phyloP scores from a whole-genome alignment of 1,140 invertebrate species.

The Pachypsylla venusta region DNA sequence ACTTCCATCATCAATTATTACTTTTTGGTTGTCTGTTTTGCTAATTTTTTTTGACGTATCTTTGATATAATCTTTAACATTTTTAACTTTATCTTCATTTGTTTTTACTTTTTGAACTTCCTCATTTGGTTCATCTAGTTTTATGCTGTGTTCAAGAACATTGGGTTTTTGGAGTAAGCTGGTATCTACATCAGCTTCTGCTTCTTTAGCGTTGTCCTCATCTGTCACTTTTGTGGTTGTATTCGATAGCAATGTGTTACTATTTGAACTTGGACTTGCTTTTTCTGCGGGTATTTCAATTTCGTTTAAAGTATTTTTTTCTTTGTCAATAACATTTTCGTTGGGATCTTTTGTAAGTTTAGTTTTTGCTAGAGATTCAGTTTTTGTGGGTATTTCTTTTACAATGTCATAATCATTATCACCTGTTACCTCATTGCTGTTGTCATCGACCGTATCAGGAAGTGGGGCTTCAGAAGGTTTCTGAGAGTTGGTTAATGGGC shows the following conservation, averaged over 20 bases:
- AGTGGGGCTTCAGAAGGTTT: too few relatives aligned
- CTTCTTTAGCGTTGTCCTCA: conserved; percentile 2
- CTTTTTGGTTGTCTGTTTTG: too few relatives aligned
- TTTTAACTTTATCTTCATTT: too few relatives aligned
- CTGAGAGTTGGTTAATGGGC: too few relatives aligned
- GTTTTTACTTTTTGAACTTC: too few relatives aligned
- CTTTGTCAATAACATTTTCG: not conserved
- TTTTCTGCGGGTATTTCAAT: not conserved
- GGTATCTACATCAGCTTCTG: not conserved
- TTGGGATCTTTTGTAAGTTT: not conserved
- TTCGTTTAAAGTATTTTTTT: not conserved
- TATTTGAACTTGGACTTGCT: not conserved
- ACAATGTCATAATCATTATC: not conserved
- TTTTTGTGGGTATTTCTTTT: not conserved
- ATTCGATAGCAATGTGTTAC: not conserved
- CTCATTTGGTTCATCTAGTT: not conserved
- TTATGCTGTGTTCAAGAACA: not conserved
- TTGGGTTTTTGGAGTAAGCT: too few relatives aligned
- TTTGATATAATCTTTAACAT: too few relatives aligned
- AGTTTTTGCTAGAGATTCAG: too few relatives aligned
- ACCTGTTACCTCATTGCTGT: not conserved
- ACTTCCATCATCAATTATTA: too few relatives aligned
- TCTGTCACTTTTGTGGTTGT: not conserved
- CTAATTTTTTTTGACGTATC: too few relatives aligned
- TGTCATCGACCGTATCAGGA: too few relatives aligned